A percentile compares a stretch with the other conserved stretches of the same genome.
Conservation (phyloP, 2,888 invertebrate genomes). For the Dolichomitus sp. region DNA sequence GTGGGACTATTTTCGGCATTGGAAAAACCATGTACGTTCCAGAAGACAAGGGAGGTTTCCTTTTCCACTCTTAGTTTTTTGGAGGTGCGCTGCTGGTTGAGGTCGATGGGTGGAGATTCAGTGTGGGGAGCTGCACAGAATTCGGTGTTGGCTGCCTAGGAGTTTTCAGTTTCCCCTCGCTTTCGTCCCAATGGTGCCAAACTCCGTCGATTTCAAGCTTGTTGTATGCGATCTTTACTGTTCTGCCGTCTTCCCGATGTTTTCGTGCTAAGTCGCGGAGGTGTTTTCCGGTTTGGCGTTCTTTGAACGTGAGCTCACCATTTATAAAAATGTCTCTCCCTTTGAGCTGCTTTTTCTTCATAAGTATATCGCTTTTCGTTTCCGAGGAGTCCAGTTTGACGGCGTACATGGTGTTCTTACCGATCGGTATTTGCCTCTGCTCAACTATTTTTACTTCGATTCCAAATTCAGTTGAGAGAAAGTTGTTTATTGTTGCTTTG, state of each 20-base stretch:
- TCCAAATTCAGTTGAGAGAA: conserved; percentile 20
- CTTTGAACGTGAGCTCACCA: conserved; percentile 19
- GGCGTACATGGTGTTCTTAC: conserved; percentile 2
- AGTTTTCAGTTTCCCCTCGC: no score
- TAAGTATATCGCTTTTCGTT: conserved; percentile 14
- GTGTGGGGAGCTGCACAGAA: no score
- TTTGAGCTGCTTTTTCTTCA: conserved; percentile 32
- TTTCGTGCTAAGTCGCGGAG: conserved; percentile 15
- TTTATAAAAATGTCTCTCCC: conserved; percentile 30
- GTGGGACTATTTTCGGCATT: no score
- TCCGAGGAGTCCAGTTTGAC: conserved; percentile 33
- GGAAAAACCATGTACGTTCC: no score
- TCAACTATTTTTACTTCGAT: conserved; percentile 70
- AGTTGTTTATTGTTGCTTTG: background rate
- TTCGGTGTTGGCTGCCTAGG: no score
- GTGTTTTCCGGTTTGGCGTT: conserved; percentile 25
- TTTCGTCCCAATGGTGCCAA: conserved; percentile 25
- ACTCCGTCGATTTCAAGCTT: conserved; percentile 25
- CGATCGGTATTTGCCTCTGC: conserved; percentile 3
- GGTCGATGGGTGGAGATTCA: no score
- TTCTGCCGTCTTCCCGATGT: background rate
- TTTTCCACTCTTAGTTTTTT: no score
- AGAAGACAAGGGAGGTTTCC: no score
- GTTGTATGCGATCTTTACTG: conserved; percentile 27
- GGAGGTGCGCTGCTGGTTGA: no score